phyloP scores from a whole-genome alignment of 2,113 vertebrate genomes.

The Rhabdornis inornatus region DNA sequence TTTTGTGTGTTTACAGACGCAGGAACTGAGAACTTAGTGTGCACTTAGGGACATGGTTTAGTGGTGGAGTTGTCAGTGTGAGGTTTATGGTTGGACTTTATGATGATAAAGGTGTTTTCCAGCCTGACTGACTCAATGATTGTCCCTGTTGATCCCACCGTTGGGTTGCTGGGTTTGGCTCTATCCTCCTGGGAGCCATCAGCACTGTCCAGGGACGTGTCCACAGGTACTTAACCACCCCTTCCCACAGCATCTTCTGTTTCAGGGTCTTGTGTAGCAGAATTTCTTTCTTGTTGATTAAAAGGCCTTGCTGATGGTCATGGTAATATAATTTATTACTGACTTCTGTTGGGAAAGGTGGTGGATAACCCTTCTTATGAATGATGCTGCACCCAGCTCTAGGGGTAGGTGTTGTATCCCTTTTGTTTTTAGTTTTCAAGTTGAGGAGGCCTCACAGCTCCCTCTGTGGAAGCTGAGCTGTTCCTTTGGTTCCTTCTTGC shows the following conservation, averaged over 20 bases:
- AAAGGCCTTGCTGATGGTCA: neutral
- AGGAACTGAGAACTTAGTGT: neutral
- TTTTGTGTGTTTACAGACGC: neutral
- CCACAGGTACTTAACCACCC: accelerated
- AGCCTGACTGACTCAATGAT: accelerated
- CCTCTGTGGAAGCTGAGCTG: neutral
- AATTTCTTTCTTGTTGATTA: neutral
- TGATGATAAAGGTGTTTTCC: neutral
- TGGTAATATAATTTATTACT: neutral
- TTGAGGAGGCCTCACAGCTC: neutral
- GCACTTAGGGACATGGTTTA: neutral
- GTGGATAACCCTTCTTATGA: neutral
- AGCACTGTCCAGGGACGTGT: neutral
- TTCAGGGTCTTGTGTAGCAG: neutral
- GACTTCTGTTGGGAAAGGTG: neutral
- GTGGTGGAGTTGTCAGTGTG: neutral
- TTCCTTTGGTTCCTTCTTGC: neutral
- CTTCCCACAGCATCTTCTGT: neutral
- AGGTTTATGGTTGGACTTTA: neutral
- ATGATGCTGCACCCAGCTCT: neutral
- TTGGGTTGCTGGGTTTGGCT: neutral
- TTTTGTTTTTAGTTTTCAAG: neutral
- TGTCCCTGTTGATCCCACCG: accelerated
- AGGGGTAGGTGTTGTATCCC: neutral
- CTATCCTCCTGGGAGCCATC: neutral